Percentiles rank a stretch among this genome's conserved stretches.
These are phyloP conservation scores for Chrysolina oricalcia DNA, from an alignment of 2,888 invertebrate species.

Conservation along the genomic window DNA sequence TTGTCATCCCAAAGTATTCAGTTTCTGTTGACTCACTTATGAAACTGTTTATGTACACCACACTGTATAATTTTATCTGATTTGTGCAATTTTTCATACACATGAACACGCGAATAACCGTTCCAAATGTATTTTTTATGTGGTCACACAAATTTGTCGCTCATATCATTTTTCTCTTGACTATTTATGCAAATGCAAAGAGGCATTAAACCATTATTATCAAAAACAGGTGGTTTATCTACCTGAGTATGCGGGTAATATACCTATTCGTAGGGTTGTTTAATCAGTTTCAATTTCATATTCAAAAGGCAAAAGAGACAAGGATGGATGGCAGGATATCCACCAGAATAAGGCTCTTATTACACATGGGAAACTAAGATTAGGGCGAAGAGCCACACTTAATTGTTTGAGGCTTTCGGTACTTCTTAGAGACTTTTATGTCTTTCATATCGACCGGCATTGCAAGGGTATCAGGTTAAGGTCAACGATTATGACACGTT, in stretches of 20 bases:
- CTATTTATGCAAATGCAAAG: constrained; percentile 15
- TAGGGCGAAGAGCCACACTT: constrained; percentile 2
- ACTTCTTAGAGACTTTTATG: constrained; percentile 5
- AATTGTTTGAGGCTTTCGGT: constrained; percentile 11
- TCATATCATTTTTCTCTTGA: constrained; percentile 10
- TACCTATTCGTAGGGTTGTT: constrained; percentile 12
- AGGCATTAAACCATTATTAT: constrained; percentile 26
- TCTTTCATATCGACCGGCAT: constrained; percentile 8
- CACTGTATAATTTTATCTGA: too few species aligned
- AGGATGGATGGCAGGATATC: constrained; percentile 19
- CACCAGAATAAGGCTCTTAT: constrained; percentile 19
- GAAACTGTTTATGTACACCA: too few species aligned
- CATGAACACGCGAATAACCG: neutral
- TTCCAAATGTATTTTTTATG: constrained; percentile 8
- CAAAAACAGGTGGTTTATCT: constrained; percentile 20
- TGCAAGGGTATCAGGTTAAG: neutral
- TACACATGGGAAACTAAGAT: constrained; percentile 22
- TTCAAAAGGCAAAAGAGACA: constrained; percentile 17
- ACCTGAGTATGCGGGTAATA: constrained; percentile 26
- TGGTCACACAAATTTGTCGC: constrained; percentile 13
- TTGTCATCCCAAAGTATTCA: too few species aligned
- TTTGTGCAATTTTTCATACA: neutral
- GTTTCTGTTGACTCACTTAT: too few species aligned
- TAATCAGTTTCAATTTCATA: constrained; percentile 24
- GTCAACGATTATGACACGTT: neutral